These are phyloP conservation scores for Penaeus japonicus DNA, from an alignment of 1,140 invertebrate genomes.

Conservation along the genomic window DNA sequence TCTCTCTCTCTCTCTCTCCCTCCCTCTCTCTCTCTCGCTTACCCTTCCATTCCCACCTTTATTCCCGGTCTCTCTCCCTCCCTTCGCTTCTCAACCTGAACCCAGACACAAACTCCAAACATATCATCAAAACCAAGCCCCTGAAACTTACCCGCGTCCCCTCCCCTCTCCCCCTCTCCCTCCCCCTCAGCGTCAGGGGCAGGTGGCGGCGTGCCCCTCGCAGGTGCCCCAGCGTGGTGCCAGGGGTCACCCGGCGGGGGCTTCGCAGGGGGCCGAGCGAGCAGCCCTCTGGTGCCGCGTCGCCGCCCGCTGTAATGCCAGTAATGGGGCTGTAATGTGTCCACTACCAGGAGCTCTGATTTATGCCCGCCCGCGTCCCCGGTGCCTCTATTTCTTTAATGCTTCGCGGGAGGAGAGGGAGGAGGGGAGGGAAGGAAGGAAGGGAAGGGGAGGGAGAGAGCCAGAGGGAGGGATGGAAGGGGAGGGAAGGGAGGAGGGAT, in stretches of 20 bases:
- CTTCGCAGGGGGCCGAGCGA: slow-evolving; percentile 22
- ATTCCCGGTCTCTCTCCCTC: neutral
- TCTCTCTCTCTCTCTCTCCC: neutral
- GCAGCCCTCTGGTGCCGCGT: slow-evolving; percentile 9
- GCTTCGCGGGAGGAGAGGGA: neutral
- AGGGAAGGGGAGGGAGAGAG: neutral
- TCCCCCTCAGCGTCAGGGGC: neutral
- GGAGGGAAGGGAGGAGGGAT: neutral
- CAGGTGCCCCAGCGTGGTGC: slow-evolving; percentile 20
- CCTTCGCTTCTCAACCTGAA: too few species aligned
- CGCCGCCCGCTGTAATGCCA: slow-evolving; percentile 29
- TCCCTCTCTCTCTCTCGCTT: neutral
- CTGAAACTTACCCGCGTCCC: neutral
- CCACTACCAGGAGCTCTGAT: neutral
- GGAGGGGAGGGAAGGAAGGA: neutral
- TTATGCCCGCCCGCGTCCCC: neutral
- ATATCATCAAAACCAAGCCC: too few species aligned
- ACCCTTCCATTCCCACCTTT: too few species aligned
- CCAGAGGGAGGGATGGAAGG: neutral
- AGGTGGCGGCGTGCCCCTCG: neutral
- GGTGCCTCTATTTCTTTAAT: neutral
- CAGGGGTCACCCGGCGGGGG: slow-evolving; percentile 8
- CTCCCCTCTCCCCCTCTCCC: neutral
- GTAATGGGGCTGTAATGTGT: slow-evolving; percentile 31
- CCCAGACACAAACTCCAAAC: too few species aligned